Conservation (phyloP, 2,113 vertebrate genomes). For the Amblyornis subalaris region DNA sequence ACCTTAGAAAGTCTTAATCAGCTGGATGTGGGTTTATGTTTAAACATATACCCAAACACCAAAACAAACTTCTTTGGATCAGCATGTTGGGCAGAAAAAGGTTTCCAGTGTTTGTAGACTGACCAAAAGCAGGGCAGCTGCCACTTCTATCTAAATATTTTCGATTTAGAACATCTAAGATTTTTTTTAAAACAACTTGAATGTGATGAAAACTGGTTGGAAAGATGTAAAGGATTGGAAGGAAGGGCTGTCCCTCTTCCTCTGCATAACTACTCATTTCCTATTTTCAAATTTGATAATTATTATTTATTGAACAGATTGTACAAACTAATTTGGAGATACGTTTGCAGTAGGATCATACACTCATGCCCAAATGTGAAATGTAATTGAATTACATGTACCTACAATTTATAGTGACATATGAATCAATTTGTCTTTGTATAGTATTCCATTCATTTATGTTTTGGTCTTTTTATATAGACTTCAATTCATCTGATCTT, state of each 20-base stretch:
- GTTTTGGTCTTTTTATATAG: slow-evolving; percentile 60
- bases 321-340: neutral
- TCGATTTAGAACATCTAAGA: neutral
- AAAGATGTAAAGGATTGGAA: neutral
- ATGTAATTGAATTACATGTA: neutral
- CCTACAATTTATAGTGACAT: neutral
- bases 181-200: neutral
- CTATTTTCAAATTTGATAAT: neutral
- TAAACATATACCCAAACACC: slow-evolving; percentile 67
- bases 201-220: neutral
- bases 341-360: neutral
- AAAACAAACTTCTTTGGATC: slow-evolving; percentile 55
- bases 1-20: slow-evolving; percentile 73
- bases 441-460: neutral
- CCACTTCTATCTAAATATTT: slow-evolving; percentile 43
- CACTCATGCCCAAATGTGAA: neutral
- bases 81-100: slow-evolving; percentile 14
- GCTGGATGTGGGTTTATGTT: slow-evolving; percentile 75
- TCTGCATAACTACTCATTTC: neutral
- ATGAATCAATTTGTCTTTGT: neutral
- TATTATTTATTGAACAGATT: neutral
- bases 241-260: neutral
- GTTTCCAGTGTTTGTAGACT: slow-evolving; percentile 29
- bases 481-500: slow-evolving; percentile 58
- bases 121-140: neutral